Evolutionary conservation across 2,797 vertebrate species (phyloP), one percentile per base, ranked within the genome.

Genomic region (Dendrocincla fuliginosa): DNA sequence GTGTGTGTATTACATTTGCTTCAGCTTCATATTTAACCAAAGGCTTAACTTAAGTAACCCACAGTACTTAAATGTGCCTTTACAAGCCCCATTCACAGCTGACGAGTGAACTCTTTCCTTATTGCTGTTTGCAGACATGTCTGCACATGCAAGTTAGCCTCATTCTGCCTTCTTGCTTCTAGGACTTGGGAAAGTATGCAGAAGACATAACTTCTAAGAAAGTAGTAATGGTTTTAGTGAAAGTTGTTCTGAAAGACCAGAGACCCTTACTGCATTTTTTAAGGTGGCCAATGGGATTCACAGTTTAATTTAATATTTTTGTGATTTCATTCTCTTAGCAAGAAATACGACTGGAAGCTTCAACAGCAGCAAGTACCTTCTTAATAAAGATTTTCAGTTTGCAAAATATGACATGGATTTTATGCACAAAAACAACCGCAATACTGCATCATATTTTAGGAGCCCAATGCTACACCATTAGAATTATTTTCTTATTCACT

Each of bases 41-140:
- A 74, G 39, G 59, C 69, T 95, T 89, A 95, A 76, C 73, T 95
- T 92, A 79, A 95, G 84, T 91, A 95, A 94, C 80, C 81, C 46
- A 13, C 3, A 89, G 67, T 52, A 73, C 69, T 91, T 95, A 81
- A 53, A 60, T 64, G 59, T 79, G 63, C 30, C 63, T 87, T 80
- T 64, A 87, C 82, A 77, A 93, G 79, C 32, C 74, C 59, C 4
- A 1, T 57, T 85, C 56, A 64, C 87, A 91, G 93, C 83, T 96
- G 79, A 92, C 20, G 1, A 57, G 57, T 44, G 65, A 95, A 91
- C 89, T 93, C 84, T 88, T 70, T 89, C 84, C 93, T 83, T 67
- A 49, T 1, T 69, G 84, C 89, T 88, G 73, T 83, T 69, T 83
- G 67, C 74, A 86, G 86, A 67, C 89, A 52, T 56, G 87, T 49